Evolutionary conservation across 1,140 invertebrate species (phyloP).

Genomic region (Venturia canescens): DNA sequence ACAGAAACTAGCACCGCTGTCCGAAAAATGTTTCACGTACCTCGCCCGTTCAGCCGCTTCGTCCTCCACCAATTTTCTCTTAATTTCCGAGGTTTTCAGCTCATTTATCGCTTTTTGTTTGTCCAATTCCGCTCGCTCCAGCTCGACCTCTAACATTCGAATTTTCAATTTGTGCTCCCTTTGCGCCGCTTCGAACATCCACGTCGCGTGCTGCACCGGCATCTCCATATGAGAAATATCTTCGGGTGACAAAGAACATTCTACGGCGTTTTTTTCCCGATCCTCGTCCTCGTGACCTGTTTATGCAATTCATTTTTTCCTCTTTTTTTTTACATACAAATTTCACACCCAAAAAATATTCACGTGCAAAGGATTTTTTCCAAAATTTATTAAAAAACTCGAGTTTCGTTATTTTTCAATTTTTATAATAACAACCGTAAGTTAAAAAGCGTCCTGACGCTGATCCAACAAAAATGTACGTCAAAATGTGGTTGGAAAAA

Average conservation of each 20-base stretch:
- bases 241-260: conserved; percentile 17
- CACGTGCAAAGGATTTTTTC: too few species aligned
- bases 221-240: neutral
- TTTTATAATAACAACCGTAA: too few species aligned
- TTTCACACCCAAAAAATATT: too few species aligned
- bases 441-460: too few species aligned
- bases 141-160: conserved; percentile 54
- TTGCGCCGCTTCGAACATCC: conserved; percentile 54
- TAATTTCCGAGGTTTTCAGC: conserved; percentile 59
- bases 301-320: neutral
- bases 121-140: conserved; percentile 59
- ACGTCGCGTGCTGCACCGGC: conserved; percentile 25
- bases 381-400: too few species aligned
- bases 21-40: conserved; percentile 38
- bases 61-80: conserved; percentile 54
- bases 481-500: too few species aligned
- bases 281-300: conserved; percentile 6
- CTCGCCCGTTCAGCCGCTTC: conserved; percentile 58
- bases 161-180: conserved; percentile 61
- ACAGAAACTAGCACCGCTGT: neutral
- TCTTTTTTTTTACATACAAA: too few species aligned
- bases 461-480: too few species aligned
- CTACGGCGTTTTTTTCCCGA: neutral
- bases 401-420: too few species aligned
- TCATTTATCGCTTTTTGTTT: conserved; percentile 60